Conservation (phyloP, 2,113 vertebrate species). For the Siniperca knerii region DNA sequence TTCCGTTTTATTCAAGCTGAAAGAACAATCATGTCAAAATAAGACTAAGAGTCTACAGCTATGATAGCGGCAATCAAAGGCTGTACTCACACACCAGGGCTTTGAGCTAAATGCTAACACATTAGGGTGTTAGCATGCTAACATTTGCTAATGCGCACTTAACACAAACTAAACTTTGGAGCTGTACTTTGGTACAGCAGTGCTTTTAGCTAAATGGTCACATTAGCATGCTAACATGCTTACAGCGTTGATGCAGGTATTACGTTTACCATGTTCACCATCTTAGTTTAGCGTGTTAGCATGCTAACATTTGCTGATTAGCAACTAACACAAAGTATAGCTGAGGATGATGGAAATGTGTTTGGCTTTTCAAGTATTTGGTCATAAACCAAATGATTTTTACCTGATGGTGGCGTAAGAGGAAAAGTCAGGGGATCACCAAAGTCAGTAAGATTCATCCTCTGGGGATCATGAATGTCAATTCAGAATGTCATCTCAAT, state of each 20-base stretch:
- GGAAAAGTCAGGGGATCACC: too few relatives aligned
- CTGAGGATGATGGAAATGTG: neutral
- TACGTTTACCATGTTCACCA: neutral
- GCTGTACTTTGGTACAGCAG: neutral
- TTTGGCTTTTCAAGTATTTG: too few relatives aligned
- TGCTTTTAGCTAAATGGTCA: neutral
- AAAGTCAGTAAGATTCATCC: too few relatives aligned
- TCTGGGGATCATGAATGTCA: too few relatives aligned
- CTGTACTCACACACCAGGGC: too few relatives aligned
- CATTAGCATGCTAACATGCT: neutral
- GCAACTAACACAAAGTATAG: neutral
- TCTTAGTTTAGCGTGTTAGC: neutral
- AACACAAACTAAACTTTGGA: neutral
- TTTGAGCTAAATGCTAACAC: too few relatives aligned
- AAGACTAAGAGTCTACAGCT: too few relatives aligned
- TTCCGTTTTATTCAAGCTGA: too few relatives aligned
- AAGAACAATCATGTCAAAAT: neutral
- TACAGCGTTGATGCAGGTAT: neutral
- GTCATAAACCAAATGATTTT: too few relatives aligned
- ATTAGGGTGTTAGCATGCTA: neutral
- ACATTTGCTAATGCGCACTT: neutral
- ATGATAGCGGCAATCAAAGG: too few relatives aligned
- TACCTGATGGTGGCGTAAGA: too few relatives aligned
- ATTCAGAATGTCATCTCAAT: too few relatives aligned
- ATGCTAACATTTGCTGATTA: neutral